Percentiles rank a stretch among this genome's conserved stretches.
These are phyloP conservation scores for Alligator mississippiensis DNA, from an alignment of 2,113 vertebrate genomes.

Conservation along the genomic window DNA sequence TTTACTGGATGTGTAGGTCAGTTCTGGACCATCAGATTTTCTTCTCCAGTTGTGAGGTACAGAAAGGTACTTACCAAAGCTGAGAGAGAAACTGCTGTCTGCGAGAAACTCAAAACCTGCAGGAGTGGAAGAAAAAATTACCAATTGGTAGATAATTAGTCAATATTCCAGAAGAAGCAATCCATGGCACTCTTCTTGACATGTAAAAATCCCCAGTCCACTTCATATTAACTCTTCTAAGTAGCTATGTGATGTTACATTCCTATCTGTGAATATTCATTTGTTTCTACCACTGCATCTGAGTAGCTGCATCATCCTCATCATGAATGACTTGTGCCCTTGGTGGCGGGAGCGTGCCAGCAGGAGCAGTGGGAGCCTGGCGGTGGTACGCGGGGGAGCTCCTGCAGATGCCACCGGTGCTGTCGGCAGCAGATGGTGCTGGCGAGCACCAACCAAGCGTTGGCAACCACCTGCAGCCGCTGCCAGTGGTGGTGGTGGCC, in stretches of 20 bases:
- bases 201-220: background rate
- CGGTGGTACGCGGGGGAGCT: no score
- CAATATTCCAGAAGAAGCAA: background rate
- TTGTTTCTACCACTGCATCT: background rate
- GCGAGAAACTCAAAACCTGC: conserved; percentile 8
- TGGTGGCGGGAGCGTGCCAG: no score
- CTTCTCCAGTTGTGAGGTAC: background rate
- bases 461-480: no score
- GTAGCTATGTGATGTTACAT: background rate
- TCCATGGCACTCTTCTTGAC: background rate
- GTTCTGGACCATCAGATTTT: conserved; percentile 3
- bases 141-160: background rate
- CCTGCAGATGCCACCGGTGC: no score
- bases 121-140: conserved; percentile 12
- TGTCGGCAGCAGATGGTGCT: no score
- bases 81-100: background rate
- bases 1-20: background rate
- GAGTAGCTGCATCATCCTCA: background rate
- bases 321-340: no score
- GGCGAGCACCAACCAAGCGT: no score
- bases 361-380: no score
- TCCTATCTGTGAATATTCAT: background rate
- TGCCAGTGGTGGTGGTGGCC: no score
- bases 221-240: background rate
- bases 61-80: background rate